Evolutionary conservation across 2,888 invertebrate genomes (phyloP), one percentile per base, ranked within the genome.

Genomic region (Incurvaria masculella): DNA sequence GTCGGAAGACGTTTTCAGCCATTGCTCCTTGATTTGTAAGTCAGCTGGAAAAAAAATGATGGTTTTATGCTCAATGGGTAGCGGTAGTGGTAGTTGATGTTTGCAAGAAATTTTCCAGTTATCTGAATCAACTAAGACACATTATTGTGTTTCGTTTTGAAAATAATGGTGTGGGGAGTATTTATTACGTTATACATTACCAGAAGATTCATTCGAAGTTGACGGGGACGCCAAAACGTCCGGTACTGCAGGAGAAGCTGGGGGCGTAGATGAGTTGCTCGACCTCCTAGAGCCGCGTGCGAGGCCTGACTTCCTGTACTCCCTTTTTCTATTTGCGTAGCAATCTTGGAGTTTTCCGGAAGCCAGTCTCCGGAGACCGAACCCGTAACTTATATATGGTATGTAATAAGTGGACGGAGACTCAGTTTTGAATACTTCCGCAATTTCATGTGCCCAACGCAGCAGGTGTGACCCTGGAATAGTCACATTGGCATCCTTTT

Each of bases 371-470:
- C 21, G 19, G 19, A 21, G 21, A 19, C 14, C 14, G 8, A 21
- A 21, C 11, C 8, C 11, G 11, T 21, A 43, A 21, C 21, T 21
- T 14, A 16, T 43, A 21, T 21, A 43, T 43, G 43, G 43, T 10
- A 16, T 43, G 21, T n/a, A 43, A 21, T 43, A 43, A n/a, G 21
- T 20, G 20, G 43, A 10, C 14, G 21, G 5, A 21, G n/a, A 10
- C 16, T 21, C 19, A 14, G 19, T 43, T 43, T 11, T 43, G 20
- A 43, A 43, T 20, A 43, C 21, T 21, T 43, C 21, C n/a, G 26
- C 16, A 17, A 44, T 26, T 27, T 44, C 44, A 44, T 44, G 27
- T 23, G 44, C 44, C 18, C 23, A 27, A 17, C 27, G 44, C 16
- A 16, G 27, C 14, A 44, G 19, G 8, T 27, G 11, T 26, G 44